These are phyloP conservation scores for Cladopsammia gracilis DNA, from an alignment of 64 coral and sea anemone genomes.

Conservation along the genomic window DNA sequence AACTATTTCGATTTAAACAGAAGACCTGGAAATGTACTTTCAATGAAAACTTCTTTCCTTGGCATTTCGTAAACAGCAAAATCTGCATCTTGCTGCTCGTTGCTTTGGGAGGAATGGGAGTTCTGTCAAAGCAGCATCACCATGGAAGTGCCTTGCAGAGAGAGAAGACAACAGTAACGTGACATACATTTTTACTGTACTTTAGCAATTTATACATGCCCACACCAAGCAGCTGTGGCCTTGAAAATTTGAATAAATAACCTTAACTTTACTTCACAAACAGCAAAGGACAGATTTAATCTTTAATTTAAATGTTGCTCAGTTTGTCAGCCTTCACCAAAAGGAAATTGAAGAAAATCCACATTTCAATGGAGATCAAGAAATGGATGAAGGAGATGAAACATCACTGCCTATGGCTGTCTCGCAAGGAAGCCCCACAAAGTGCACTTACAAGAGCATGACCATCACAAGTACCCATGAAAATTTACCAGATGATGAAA, in stretches of 20 bases:
- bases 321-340: constrained; percentile 17
- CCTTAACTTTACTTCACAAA: constrained; percentile 35
- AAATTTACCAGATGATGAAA: background rate
- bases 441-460: background rate
- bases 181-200: constrained; percentile 52
- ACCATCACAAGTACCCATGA: background rate
- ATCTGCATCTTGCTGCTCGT: constrained; percentile 40
- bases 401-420: background rate
- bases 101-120: constrained; percentile 61
- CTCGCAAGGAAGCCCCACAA: background rate
- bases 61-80: constrained; percentile 52
- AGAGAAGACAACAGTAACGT: background rate
- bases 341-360: constrained; percentile 33
- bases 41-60: constrained; percentile 17
- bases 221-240: constrained; percentile 72
- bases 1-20: constrained; percentile 57
- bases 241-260: constrained; percentile 57
- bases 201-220: constrained; percentile 52
- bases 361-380: background rate
- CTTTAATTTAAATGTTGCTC: constrained; percentile 6
- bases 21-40: constrained; percentile 69
- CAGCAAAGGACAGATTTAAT: constrained; percentile 20
- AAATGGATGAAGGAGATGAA: background rate
- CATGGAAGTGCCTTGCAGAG: constrained; percentile 42
- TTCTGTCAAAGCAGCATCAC: constrained; percentile 42